Conservation (phyloP, 2,797 vertebrate species). For the Phrynocephalus guinanensis region DNA sequence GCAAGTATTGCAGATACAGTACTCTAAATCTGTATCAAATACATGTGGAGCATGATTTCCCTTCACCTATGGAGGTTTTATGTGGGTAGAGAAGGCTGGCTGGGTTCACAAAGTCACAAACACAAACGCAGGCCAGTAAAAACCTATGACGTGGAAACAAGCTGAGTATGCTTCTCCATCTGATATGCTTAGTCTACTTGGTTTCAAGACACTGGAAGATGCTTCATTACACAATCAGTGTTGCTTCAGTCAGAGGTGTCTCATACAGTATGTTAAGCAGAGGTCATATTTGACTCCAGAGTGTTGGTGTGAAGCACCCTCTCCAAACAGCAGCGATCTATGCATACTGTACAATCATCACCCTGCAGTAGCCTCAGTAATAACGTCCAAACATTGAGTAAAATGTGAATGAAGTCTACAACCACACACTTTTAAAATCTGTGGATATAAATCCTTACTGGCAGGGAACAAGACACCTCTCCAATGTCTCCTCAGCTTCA, state of each 20-base stretch:
- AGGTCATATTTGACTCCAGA: too few species aligned
- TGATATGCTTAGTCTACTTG: neutral
- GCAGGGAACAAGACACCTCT: neutral
- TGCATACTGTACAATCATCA: neutral
- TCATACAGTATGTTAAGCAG: too few species aligned
- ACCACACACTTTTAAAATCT: neutral
- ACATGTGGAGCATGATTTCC: neutral
- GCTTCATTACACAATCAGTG: neutral
- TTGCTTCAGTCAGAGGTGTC: too few species aligned
- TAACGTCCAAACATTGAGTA: too few species aligned
- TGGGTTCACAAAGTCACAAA: neutral
- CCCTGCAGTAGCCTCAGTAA: neutral
- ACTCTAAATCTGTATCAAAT: neutral
- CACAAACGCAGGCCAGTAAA: neutral
- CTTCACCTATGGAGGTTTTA: neutral
- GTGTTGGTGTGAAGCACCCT: too few species aligned
- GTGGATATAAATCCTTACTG: neutral
- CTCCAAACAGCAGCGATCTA: neutral
- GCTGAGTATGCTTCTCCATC: neutral
- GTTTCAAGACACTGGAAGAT: neutral
- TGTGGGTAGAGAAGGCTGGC: neutral
- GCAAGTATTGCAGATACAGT: neutral
- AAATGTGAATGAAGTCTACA: too few species aligned
- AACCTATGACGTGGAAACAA: neutral
- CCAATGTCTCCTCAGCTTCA: too few species aligned